Evolutionary conservation across 2,113 vertebrate species (phyloP).

Genomic region (Sander vitreus): DNA sequence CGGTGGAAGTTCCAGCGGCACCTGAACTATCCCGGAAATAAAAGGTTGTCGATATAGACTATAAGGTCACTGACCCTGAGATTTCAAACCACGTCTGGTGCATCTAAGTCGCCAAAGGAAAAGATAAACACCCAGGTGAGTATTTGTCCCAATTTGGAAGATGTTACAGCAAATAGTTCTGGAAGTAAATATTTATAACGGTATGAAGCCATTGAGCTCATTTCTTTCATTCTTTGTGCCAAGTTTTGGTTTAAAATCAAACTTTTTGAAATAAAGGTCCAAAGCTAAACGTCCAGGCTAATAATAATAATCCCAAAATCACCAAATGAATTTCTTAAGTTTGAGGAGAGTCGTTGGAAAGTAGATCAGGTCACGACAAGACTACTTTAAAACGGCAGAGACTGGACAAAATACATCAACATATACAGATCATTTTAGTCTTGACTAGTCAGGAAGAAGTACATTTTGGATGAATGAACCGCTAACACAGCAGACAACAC

Average conservation of each 20-base stretch:
- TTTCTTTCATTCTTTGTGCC: background rate
- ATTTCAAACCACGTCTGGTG: background rate
- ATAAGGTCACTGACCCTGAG: background rate
- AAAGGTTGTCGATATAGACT: no score
- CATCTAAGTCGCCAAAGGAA: background rate
- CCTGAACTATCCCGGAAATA: no score
- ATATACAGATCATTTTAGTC: background rate
- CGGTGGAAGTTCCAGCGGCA: no score
- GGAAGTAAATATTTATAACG: background rate
- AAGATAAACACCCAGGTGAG: background rate
- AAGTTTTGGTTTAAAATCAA: background rate
- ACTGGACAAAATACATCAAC: background rate
- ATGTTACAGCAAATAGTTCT: background rate
- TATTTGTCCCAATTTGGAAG: background rate
- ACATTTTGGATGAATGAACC: background rate
- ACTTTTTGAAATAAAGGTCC: background rate
- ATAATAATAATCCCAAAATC: background rate
- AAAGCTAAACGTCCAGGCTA: background rate
- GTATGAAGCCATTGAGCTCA: background rate
- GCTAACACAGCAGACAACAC: background rate
- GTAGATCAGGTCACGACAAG: background rate
- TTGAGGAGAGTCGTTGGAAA: slow-evolving; percentile 1
- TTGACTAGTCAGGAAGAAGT: background rate
- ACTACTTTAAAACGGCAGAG: background rate
- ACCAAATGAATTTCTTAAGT: slow-evolving; percentile 10